Evolutionary conservation across 1,140 invertebrate genomes (phyloP).

Genomic region (Eulimnadia texana): DNA sequence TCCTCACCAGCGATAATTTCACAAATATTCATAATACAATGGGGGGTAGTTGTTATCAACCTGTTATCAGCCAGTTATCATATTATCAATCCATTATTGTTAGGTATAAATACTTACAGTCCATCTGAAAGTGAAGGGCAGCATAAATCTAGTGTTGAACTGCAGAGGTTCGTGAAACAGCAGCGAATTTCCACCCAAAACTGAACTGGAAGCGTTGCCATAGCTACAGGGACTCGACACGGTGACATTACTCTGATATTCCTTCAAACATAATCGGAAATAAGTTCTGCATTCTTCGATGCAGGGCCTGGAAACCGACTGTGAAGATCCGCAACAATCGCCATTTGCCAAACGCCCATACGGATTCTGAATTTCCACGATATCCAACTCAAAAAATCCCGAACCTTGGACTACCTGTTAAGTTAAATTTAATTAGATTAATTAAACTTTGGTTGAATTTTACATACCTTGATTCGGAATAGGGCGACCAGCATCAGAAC

Average conservation of each 20-base stretch:
- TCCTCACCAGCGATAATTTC: no score
- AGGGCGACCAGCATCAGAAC: no score
- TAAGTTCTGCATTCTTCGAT: conserved; percentile 56
- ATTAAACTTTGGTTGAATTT: background rate
- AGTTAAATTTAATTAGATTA: background rate
- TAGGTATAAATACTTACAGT: conserved; percentile 48
- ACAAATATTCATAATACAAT: no score
- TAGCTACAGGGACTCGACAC: conserved; percentile 72
- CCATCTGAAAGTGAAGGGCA: conserved; percentile 79
- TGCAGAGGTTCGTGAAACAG: conserved; percentile 59
- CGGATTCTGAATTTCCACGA: conserved; percentile 74
- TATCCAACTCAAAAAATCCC: conserved; percentile 81
- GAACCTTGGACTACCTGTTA: conserved; percentile 50
- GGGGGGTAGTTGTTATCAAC: no score
- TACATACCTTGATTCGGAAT: background rate
- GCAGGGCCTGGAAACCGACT: background rate
- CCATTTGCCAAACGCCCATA: conserved; percentile 61
- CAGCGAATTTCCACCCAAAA: conserved; percentile 74
- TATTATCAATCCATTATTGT: no score
- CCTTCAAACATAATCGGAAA: conserved; percentile 77
- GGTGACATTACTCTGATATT: conserved; percentile 72
- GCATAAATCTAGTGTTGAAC: conserved; percentile 47
- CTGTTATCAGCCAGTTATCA: no score
- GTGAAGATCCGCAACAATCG: conserved; percentile 55
- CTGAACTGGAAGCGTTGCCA: conserved; percentile 67